These are phyloP conservation scores for Ectemnius continuus DNA, from an alignment of 2,888 invertebrate genomes.

Conservation along the genomic window DNA sequence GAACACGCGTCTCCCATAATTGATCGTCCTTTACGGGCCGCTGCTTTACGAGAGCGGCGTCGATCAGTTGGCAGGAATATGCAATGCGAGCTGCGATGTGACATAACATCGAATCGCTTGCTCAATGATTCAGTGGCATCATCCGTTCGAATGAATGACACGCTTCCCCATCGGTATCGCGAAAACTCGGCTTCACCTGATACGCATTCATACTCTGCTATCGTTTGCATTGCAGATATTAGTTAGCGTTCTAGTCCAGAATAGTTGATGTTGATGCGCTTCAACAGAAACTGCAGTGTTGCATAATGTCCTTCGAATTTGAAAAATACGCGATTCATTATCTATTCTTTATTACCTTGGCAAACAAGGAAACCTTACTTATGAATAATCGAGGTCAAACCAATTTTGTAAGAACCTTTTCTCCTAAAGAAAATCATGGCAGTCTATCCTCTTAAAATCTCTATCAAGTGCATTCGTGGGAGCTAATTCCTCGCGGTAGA, in stretches of 20 bases:
- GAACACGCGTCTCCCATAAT: slow-evolving; percentile 46
- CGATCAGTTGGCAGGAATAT: slow-evolving; percentile 33
- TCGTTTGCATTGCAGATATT: neutral
- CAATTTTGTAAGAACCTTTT: too few relatives aligned
- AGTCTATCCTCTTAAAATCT: too few relatives aligned
- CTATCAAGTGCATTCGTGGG: too few relatives aligned
- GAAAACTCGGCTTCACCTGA: slow-evolving; percentile 12
- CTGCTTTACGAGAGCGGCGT: slow-evolving; percentile 47
- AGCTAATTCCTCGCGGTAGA: neutral
- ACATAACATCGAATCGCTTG: slow-evolving; percentile 44
- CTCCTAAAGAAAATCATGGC: too few relatives aligned
- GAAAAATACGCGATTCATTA: too few relatives aligned
- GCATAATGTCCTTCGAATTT: too few relatives aligned
- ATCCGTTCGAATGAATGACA: slow-evolving; percentile 32
- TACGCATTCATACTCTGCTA: too few relatives aligned
- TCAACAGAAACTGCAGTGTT: too few relatives aligned
- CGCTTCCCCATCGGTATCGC: slow-evolving; percentile 33
- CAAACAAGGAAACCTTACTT: too few relatives aligned
- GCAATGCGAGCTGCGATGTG: slow-evolving; percentile 43
- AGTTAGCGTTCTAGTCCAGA: neutral
- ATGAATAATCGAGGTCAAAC: too few relatives aligned
- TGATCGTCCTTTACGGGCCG: slow-evolving; percentile 35
- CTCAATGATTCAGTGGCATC: slow-evolving; percentile 54
- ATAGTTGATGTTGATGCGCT: too few relatives aligned
- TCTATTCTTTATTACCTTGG: too few relatives aligned